Evolutionary conservation across 1,140 invertebrate genomes (phyloP).

Genomic region (Dendrolimus punctatus): DNA sequence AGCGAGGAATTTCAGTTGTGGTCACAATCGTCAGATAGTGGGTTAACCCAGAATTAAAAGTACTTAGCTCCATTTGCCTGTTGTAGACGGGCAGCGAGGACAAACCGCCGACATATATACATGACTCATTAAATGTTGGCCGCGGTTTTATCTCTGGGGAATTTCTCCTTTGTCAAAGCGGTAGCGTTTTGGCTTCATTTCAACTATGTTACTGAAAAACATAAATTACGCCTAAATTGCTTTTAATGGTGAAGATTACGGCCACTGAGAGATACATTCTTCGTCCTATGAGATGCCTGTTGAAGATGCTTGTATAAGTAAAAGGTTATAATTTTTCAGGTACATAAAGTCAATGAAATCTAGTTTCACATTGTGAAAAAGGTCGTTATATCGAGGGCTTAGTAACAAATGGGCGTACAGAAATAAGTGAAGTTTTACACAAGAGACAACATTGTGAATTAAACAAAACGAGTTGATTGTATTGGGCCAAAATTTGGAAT

Average conservation of each 20-base stretch:
- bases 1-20: neutral
- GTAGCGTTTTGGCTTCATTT: conserved; percentile 17
- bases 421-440: too few relatives aligned
- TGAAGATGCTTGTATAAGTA: too few relatives aligned
- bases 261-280: neutral
- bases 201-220: conserved; percentile 18
- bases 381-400: too few relatives aligned
- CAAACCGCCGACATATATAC: conserved; percentile 4
- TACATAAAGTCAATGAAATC: too few relatives aligned
- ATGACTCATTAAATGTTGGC: conserved; percentile 20
- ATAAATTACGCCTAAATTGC: conserved; percentile 9
- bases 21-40: neutral
- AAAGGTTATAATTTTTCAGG: too few relatives aligned
- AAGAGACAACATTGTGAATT: too few relatives aligned
- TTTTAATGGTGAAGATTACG: conserved; percentile 12
- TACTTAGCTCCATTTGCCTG: too few relatives aligned
- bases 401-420: too few relatives aligned
- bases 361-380: too few relatives aligned
- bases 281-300: neutral
- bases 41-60: conserved; percentile 1
- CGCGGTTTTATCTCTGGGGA: conserved; percentile 21
- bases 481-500: too few relatives aligned
- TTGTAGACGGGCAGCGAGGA: neutral
- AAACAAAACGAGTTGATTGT: too few relatives aligned
- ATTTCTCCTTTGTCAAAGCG: conserved; percentile 20